phyloP scores from a whole-genome alignment of 2,888 invertebrate species.

The Cantharis lateralis region DNA sequence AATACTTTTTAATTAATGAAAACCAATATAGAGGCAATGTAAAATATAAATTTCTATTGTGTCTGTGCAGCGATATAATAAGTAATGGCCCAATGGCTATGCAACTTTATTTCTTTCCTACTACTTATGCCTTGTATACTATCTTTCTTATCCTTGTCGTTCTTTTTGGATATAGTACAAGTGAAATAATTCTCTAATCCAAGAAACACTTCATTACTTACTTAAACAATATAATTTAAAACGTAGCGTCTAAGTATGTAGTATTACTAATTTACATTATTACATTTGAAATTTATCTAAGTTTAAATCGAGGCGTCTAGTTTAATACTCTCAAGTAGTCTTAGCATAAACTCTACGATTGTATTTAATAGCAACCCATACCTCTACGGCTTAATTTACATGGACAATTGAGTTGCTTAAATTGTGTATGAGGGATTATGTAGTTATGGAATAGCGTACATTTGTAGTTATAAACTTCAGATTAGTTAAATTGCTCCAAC shows the following conservation, averaged over 20 bases:
- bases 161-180: neutral
- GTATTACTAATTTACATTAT: neutral
- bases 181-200: neutral
- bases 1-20: too few relatives aligned
- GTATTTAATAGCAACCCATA: slow-evolving; percentile 27
- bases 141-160: neutral
- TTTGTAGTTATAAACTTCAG: slow-evolving; percentile 44
- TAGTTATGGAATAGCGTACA: slow-evolving; percentile 46
- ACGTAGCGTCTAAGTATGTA: neutral
- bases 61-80: too few relatives aligned
- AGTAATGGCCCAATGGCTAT: too few relatives aligned
- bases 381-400: slow-evolving; percentile 43
- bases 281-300: neutral
- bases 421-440: slow-evolving; percentile 49
- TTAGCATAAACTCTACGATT: slow-evolving; percentile 24
- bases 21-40: too few relatives aligned
- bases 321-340: slow-evolving; percentile 1
- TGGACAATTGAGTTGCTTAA: slow-evolving; percentile 49
- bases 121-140: neutral
- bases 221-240: neutral
- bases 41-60: too few relatives aligned
- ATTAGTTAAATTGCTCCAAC: slow-evolving; percentile 47
- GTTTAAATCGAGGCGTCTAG: neutral
- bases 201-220: neutral
- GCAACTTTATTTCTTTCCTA: neutral